phyloP scores from a whole-genome alignment of 2,888 invertebrate genomes.

The Ennomos erosarius region DNA sequence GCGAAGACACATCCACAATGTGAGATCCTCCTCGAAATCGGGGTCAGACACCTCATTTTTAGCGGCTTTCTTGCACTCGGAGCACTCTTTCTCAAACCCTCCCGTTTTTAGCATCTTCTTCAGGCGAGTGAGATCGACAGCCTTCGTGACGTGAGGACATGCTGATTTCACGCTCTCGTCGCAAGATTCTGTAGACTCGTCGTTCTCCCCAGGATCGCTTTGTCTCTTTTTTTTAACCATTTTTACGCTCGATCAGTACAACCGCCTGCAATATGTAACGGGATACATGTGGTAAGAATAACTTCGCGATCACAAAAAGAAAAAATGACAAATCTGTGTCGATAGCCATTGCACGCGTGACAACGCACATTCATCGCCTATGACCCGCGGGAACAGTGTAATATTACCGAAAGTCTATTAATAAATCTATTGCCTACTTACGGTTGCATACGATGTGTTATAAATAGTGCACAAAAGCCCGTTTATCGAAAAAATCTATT shows the following conservation, averaged over 20 bases:
- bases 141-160: conserved; percentile 89
- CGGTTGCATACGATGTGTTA: conserved; percentile 69
- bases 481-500: conserved; percentile 56
- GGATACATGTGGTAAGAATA: conserved; percentile 83
- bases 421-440: conserved; percentile 64
- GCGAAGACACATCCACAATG: conserved; percentile 92
- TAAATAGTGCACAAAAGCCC: conserved; percentile 52
- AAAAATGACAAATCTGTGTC: conserved; percentile 83
- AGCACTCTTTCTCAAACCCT: conserved; percentile 85
- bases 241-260: conserved; percentile 66
- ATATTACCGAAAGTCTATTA: conserved; percentile 42
- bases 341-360: conserved; percentile 84
- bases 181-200: conserved; percentile 89
- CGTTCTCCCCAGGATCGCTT: conserved; percentile 86
- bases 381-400: conserved; percentile 37
- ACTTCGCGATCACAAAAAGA: conserved; percentile 80
- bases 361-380: conserved; percentile 76
- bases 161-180: conserved; percentile 87
- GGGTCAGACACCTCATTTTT: conserved; percentile 72
- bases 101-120: conserved; percentile 84
- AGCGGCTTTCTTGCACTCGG: conserved; percentile 83
- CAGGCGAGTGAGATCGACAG: conserved; percentile 86
- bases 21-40: conserved; percentile 79
- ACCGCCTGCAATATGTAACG: conserved; percentile 79
- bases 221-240: conserved; percentile 92